Conservation (phyloP, 2,113 vertebrate species). For the Oreocharis arfaki region DNA sequence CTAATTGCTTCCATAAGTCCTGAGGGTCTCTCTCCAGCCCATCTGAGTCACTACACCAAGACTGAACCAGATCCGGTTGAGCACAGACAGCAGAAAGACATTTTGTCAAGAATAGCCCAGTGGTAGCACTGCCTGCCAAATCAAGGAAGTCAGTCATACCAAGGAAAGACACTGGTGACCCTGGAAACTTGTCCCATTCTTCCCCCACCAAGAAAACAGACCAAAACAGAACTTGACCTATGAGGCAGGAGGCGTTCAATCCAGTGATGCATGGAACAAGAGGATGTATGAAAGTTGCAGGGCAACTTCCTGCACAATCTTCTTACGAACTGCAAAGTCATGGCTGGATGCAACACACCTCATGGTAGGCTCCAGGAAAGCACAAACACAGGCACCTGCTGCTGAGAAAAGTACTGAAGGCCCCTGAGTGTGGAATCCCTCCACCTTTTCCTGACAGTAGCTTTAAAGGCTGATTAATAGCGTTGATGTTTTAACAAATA, state of each 20-base stretch:
- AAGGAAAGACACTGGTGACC: neutral
- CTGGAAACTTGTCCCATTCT: neutral
- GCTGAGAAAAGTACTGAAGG: neutral
- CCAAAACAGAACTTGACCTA: neutral
- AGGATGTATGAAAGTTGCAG: neutral
- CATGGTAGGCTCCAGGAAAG: neutral
- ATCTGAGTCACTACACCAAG: constrained; percentile 11
- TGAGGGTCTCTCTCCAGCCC: neutral
- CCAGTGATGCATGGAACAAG: neutral
- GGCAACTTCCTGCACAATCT: neutral
- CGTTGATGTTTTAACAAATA: neutral
- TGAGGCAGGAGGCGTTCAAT: neutral
- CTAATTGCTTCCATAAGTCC: neutral
- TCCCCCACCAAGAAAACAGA: neutral
- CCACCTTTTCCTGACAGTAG: neutral
- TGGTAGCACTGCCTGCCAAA: neutral
- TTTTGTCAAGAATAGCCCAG: neutral
- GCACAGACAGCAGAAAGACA: neutral
- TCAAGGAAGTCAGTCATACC: neutral
- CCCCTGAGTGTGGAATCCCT: neutral
- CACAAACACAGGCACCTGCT: neutral
- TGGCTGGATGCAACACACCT: neutral
- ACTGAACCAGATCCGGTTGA: neutral
- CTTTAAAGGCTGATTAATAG: neutral
- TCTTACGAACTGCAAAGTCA: neutral